Base-by-base conservation (phyloP, 2,113 vertebrate species). In the Coregonus clupeaformis region DNA sequence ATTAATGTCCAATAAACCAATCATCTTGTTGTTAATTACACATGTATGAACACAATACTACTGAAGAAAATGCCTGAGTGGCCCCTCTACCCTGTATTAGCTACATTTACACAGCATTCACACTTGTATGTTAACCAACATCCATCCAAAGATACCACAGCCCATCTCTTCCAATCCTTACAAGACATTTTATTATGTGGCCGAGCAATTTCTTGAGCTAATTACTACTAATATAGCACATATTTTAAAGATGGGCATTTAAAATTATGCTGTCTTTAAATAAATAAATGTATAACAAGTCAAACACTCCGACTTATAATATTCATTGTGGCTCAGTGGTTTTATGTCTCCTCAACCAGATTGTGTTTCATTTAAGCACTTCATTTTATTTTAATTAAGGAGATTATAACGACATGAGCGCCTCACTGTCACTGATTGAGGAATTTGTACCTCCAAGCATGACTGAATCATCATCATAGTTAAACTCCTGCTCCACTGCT, bases 1-100 rank as follows among this genome's bases (percentile, higher is more conserved):
- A 85, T 89, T 86, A 86, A 85, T 77, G 84, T 27, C 82, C 84
- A 82, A 77, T 85, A 85, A 72, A 68, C 79, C 62, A 55, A 74
- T 76, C 3, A 70, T 79, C 82, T 49, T 77, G 74, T 69, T 80
- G 79, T 81, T 86, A 57, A 74, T 25, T 69, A 85, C 80, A 76
- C 87, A 83, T 77, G 78, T 86, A 57, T 74, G n/a, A 68, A 85
- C 81, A 76, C 85, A 82, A 77, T 29, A 65, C 4, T 14, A 84
- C 78, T 32, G 71, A 29, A 77, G 86, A 86, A 83, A 57, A 30
- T 57, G 79, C 84, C 85, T 52, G 80, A 45, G 81, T 85, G 74
- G 63, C 82, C 87, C 84, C 75, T 78, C 82, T 74, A 18, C 27
- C 36, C 36, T 42, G 36, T 42, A 42, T 42, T 42, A 42, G 7